Base-by-base conservation (phyloP, 2,113 vertebrate genomes). In the Eleginops maclovinus region DNA sequence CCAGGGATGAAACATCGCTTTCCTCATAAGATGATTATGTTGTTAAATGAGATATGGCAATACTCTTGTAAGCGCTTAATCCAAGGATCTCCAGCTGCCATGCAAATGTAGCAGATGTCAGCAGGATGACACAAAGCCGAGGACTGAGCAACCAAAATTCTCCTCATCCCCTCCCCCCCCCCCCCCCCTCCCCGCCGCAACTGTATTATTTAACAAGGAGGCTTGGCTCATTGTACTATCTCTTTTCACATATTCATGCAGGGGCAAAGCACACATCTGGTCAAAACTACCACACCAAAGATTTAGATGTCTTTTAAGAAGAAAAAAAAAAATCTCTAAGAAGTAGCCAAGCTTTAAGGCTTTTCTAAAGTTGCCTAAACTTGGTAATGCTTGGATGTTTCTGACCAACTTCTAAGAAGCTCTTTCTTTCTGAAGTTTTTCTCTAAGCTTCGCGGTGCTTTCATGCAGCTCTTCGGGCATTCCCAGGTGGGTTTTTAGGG, bases 1-100 rank as follows among this genome's bases (percentile, higher is more conserved):
- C 79, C 77, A 41, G 87, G 83, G 86, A 93, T 91, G 81, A 92
- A 92, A 89, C 90, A 76, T 88, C 72, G 80, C 81, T 66, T 87
- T 80, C 80, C 87, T 91, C 83, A 71, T 93, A 91, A 93, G 89
- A 92, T 88, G 90, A 93, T 93, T 93, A 91, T 92, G 91, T 88
- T 92, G 90, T 92, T 93, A 93, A 94, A 93, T 94, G 89, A 94
- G 92, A 94, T 91, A 89, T 90, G 84, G 87, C 88, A 90, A 90
- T 82, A 90, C 85, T 90, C 91, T 91, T 93, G 90, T 93, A 93
- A 94, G 91, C 85, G 70, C 86, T 93, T 93, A 94, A 94, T 94
- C 91, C 92, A 75, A 87, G 83, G 86, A 93, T 94, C 89, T 93
- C 82, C 81, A 87, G 87, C 89, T 88, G 90, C 83, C 89, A 87